Evolutionary conservation across 2,797 vertebrate species (phyloP), one percentile per base, ranked within the genome.

Genomic region (Melanogrammus aeglefinus): DNA sequence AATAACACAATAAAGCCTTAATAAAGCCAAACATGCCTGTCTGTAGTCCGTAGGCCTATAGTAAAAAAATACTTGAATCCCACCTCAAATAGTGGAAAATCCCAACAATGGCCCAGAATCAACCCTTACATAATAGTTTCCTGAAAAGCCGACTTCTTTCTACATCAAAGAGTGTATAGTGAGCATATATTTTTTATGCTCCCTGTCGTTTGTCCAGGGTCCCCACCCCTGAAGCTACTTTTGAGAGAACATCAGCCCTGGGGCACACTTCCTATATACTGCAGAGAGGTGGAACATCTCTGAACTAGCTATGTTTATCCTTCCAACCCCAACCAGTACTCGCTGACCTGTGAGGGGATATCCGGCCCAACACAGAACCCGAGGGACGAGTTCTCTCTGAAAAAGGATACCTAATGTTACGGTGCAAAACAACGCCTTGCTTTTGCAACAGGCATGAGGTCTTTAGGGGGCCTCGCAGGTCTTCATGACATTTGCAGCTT

Each of bases 361-460:
- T 96, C 96, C 95, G 96, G 96, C 95, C 95, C 93, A 94, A 27
- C 96, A 99, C 96, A 93, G 95, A 96, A 96, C 97, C 95, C 96
- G 87, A 94, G 97, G 96, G 97, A 97, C 94, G 95, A 94, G 95
- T 96, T 97, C 90, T 95, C 94, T 95, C 95, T 97, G 97, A 97
- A 99, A 99, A 97, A 96, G 96, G 97, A 99, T 96, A 97, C 96
- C 94, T 93, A 95, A 94, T 98, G 97, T 99, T 98, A 97, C 96
- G 92, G 95, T 96, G 95, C 94, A 96, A 96, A 96, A 95, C 97
- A 96, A 98, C 80, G 91, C 90, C 93, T 96, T 97, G 96, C 96
- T 98, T 97, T 97, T 95, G 95, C 95, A 96, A 94, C 95, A 97
- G 96, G 96, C 95, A 95, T 95, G 95, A 95, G 95, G 95, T 96